Conservation (phyloP, 2,888 invertebrate species). For the Agrilus mali region DNA sequence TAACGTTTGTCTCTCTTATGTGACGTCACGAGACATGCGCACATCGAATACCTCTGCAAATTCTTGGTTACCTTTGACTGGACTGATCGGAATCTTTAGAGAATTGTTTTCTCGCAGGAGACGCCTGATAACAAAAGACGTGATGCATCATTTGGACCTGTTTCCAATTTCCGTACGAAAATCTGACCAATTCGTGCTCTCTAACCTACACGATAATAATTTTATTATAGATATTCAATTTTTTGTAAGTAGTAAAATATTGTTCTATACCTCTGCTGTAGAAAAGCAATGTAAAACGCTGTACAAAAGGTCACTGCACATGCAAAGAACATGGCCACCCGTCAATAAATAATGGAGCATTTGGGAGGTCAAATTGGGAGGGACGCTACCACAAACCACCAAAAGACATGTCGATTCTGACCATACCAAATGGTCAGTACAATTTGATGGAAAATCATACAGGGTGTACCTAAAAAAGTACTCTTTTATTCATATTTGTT, state of each 20-base stretch:
- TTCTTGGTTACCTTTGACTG: slow-evolving; percentile 14
- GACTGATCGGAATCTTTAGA: slow-evolving; percentile 59
- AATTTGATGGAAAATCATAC: slow-evolving; percentile 40
- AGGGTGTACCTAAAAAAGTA: slow-evolving; percentile 45
- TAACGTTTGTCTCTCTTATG: too few species aligned
- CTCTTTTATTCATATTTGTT: not conserved
- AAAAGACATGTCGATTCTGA: slow-evolving; percentile 38
- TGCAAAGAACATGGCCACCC: slow-evolving; percentile 63
- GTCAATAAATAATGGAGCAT: slow-evolving; percentile 58
- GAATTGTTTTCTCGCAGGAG: slow-evolving; percentile 70
- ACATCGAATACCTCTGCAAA: too few species aligned
- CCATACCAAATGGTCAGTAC: slow-evolving; percentile 22
- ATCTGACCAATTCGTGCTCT: slow-evolving; percentile 71
- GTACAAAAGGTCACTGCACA: slow-evolving; percentile 70
- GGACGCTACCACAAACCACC: slow-evolving; percentile 66
- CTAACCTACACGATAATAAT: slow-evolving; percentile 53
- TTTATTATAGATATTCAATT: too few species aligned
- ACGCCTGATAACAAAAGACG: slow-evolving; percentile 78
- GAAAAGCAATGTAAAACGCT: slow-evolving; percentile 68
- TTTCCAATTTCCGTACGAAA: slow-evolving; percentile 74
- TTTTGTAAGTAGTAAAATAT: too few species aligned
- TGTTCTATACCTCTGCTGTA: slow-evolving; percentile 57
- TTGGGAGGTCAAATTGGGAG: slow-evolving; percentile 49
- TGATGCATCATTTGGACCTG: slow-evolving; percentile 78
- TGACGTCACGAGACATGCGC: too few species aligned